Percentiles rank a stretch among this genome's conserved stretches.
Evolutionary conservation across 2,797 vertebrate species (phyloP).

Genomic region (Coreius guichenoti): DNA sequence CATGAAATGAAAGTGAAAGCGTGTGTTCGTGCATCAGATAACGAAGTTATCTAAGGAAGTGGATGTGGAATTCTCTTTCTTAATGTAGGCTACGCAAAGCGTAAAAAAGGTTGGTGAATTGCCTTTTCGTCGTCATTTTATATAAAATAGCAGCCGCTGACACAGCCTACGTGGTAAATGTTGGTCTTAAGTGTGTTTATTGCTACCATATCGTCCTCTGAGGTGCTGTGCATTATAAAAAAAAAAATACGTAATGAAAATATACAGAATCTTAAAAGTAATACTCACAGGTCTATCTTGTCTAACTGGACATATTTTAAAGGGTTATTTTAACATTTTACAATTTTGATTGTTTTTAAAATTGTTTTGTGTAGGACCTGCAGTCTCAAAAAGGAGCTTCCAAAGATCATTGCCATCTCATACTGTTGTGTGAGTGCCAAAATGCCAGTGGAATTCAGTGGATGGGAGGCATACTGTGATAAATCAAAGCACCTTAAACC

Average conservation of each 20-base stretch:
- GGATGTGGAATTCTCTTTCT: neutral
- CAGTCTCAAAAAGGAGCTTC: neutral
- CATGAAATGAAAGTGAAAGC: constrained; percentile 32
- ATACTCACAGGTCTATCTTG: neutral
- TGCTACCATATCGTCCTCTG: neutral
- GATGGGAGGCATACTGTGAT: constrained; percentile 60
- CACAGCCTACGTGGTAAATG: too few relatives aligned
- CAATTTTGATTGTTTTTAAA: neutral
- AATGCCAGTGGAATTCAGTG: constrained; percentile 63
- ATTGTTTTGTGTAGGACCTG: neutral
- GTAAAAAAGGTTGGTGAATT: neutral
- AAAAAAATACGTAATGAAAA: neutral
- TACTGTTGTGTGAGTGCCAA: constrained; percentile 8
- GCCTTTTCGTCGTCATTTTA: neutral
- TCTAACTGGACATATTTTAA: neutral
- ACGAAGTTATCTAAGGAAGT: neutral
- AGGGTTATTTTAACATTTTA: neutral
- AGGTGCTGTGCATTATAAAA: neutral
- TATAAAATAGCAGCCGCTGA: neutral
- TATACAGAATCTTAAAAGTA: too few relatives aligned
- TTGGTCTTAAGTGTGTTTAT: neutral
- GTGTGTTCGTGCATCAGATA: neutral
- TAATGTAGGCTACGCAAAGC: neutral
- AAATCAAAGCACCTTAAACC: constrained; percentile 58
- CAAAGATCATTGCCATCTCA: neutral